Evolutionary conservation across 2,113 vertebrate species (phyloP).

Genomic region (Chlorocebus sabaeus): DNA sequence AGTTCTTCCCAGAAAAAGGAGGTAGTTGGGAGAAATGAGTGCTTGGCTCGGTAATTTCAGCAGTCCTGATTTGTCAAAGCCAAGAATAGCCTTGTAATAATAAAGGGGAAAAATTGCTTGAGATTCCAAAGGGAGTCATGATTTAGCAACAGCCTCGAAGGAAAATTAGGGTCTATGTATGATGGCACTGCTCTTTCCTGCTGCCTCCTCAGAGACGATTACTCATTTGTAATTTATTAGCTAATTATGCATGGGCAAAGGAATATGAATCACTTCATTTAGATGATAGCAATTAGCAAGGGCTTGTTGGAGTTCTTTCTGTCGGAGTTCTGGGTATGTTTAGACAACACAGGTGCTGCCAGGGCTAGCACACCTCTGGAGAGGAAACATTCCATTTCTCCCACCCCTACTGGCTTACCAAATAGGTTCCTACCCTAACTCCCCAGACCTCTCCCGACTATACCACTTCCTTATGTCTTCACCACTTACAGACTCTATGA

Average conservation of each 20-base stretch:
- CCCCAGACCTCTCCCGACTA: background rate
- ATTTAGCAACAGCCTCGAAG: conserved; percentile 11
- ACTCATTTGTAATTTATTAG: conserved; percentile 70
- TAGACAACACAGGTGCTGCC: background rate
- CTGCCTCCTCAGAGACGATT: conserved; percentile 46
- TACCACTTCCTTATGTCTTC: background rate
- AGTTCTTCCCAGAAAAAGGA: background rate
- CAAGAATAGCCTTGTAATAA: conserved; percentile 43
- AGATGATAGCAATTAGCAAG: conserved; percentile 31
- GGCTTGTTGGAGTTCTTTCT: conserved; percentile 27
- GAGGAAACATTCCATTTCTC: background rate
- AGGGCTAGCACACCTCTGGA: background rate
- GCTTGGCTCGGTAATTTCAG: conserved; percentile 1
- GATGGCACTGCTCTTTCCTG: conserved; percentile 19
- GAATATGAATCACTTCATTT: conserved; percentile 62
- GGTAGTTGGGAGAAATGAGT: background rate
- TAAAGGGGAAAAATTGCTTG: conserved; percentile 12
- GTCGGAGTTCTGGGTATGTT: background rate
- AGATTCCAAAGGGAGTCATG: conserved; percentile 41
- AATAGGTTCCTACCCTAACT: accelerated
- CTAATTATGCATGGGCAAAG: conserved; percentile 57
- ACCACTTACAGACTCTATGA: background rate
- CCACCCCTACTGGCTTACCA: background rate
- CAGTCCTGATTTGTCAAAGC: conserved; percentile 48
- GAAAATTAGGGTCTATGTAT: conserved; percentile 45